Evolutionary conservation across 2,888 invertebrate genomes (phyloP).

Genomic region (Pterostichus niger): DNA sequence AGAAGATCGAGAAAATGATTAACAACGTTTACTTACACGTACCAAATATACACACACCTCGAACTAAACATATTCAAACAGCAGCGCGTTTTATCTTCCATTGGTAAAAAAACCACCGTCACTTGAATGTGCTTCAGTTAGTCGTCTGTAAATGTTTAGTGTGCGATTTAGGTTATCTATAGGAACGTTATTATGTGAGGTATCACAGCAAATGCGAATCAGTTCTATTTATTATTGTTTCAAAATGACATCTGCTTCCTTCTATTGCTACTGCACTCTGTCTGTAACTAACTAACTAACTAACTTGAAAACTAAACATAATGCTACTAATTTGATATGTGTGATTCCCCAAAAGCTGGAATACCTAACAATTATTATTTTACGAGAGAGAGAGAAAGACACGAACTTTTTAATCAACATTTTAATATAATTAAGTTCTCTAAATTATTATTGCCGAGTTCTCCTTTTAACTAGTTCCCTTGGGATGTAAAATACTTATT

Average conservation of each 20-base stretch:
- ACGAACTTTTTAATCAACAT: no score
- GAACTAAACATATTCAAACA: neutral
- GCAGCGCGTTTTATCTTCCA: neutral
- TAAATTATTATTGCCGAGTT: no score
- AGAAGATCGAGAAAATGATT: neutral
- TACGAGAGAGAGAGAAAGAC: constrained; percentile 17
- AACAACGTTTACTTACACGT: no score
- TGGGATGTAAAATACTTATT: no score
- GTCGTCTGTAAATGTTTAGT: no score
- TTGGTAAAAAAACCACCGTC: no score
- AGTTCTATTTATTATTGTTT: neutral
- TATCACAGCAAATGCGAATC: constrained; percentile 56
- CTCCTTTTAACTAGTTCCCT: no score
- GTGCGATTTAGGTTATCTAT: constrained; percentile 24
- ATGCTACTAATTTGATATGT: constrained; percentile 38
- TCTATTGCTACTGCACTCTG: neutral
- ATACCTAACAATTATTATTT: constrained; percentile 48
- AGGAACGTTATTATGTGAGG: constrained; percentile 60
- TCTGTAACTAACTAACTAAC: no score
- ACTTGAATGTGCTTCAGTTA: no score
- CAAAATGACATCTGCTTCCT: constrained; percentile 27
- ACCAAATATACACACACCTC: neutral
- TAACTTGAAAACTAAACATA: neutral
- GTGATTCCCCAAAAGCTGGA: constrained; percentile 49
- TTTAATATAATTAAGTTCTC: no score